Evolutionary conservation across 2,113 vertebrate genomes (phyloP).

Genomic region (Diphyllodes magnificus): DNA sequence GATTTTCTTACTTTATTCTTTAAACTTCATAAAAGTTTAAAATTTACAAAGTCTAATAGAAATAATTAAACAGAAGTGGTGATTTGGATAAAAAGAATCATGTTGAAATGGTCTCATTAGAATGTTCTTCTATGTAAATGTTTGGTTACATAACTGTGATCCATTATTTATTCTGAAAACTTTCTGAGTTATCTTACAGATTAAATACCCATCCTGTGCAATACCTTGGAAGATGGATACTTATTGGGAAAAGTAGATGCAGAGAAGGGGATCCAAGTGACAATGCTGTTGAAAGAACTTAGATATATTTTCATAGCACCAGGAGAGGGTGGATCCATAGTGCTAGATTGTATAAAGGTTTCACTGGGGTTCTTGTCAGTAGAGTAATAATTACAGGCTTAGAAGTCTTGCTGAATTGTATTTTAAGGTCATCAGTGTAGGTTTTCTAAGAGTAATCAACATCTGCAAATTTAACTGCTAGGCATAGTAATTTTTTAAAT

Average conservation of each 20-base stretch:
- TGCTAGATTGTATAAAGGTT: background rate
- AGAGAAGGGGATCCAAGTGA: background rate
- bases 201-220: background rate
- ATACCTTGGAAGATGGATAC: background rate
- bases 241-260: background rate
- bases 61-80: background rate
- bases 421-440: background rate
- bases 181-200: background rate
- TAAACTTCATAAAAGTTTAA: background rate
- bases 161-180: background rate
- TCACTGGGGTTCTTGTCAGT: background rate
- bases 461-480: background rate
- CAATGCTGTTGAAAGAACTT: background rate
- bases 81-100: background rate
- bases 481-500: background rate
- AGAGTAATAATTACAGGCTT: background rate
- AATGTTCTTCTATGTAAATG: background rate
- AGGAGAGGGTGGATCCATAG: background rate
- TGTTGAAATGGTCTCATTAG: fast-evolving
- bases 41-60: background rate
- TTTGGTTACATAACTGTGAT: background rate
- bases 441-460: background rate
- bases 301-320: background rate
- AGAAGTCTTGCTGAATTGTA: background rate
- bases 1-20: background rate